Evolutionary conservation across 2,888 invertebrate species (phyloP), one percentile per base, ranked within the genome.

Genomic region (Yponomeuta plumbellus): DNA sequence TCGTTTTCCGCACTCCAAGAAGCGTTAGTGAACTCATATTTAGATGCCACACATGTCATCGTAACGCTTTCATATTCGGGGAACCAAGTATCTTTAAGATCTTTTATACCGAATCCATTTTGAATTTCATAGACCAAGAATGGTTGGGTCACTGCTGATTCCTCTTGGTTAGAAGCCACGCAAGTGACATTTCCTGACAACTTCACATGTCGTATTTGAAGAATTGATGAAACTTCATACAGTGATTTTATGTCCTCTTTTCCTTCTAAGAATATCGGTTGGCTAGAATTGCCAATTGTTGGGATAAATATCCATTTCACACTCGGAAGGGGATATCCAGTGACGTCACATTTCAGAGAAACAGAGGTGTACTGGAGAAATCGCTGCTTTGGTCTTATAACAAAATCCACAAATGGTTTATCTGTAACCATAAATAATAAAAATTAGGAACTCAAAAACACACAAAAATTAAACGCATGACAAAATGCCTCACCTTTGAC

Each of bases 1-100:
- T 61, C 23, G 6, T 61, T 61, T 61, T 34, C 61, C 13, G 23
- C 61, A 61, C 34, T 56, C 90, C 90, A 91, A n/a, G 78, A 78
- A 0, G 87, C 78, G 67, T 77, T 79, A 1, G 64, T 22, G 69
- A 78, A 89, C 17, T 84, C 76, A 68, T 85, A 82, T 69, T 73
- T 78, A 0, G 89, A 88, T 40, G 86, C 90, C 40, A 83, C 70
- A 70, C 90, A 91, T 65, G 76, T 77, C 4, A 85, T 61, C 10
- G 68, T 70, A 1, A 85, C 77, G 10, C 73, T 70, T 13, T 83
- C 72, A 23, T 78, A 74, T 72, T 88, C 78, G 2, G 81, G 68
- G 67, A 78, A 85, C 85, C 85, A 86, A 1, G 70, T 71, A 11
- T 75, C 72, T 0, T 75, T 66, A 0, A 61, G 68, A 64, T 81